Evolutionary conservation across 2,888 invertebrate genomes (phyloP).

Genomic region (Andrena trimmerana): DNA sequence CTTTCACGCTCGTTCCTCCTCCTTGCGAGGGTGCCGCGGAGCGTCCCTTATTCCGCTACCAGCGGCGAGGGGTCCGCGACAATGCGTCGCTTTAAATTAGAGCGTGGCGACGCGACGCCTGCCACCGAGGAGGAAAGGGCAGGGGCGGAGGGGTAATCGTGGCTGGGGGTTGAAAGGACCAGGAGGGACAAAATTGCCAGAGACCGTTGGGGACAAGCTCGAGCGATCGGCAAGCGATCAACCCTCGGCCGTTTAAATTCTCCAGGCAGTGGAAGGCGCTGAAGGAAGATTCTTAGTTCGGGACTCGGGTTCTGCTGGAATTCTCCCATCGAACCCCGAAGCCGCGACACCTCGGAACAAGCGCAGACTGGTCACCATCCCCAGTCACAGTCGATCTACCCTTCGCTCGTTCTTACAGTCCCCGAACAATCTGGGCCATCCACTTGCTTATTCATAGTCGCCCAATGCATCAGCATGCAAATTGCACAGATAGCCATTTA

Average conservation of each 20-base stretch:
- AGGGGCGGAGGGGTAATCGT: not conserved
- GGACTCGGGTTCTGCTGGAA: not conserved
- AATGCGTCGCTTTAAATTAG: conserved; percentile 77
- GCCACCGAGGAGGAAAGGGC: not conserved
- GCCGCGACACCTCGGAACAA: not conserved
- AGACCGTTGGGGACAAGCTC: conserved; percentile 60
- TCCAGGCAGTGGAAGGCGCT: conserved; percentile 27
- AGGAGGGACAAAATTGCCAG: conserved; percentile 68
- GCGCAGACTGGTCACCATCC: not conserved
- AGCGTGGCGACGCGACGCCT: conserved; percentile 49
- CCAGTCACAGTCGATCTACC: not conserved
- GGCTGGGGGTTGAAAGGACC: not conserved
- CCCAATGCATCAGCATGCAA: not conserved
- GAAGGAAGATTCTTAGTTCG: conserved; percentile 25
- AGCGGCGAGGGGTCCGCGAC: conserved; percentile 67
- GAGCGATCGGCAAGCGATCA: conserved; percentile 65
- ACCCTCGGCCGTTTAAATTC: conserved; percentile 71
- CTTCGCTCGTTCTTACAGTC: not conserved
- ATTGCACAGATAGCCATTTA: too few relatives aligned
- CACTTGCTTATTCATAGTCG: not conserved
- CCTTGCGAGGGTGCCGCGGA: conserved; percentile 3
- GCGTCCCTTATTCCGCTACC: conserved; percentile 64
- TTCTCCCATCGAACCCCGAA: not conserved
- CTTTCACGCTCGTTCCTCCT: conserved; percentile 45
- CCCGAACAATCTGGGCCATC: not conserved